These are phyloP conservation scores for Lophura nycthemera DNA, from an alignment of 2,113 vertebrate species.

Conservation along the genomic window DNA sequence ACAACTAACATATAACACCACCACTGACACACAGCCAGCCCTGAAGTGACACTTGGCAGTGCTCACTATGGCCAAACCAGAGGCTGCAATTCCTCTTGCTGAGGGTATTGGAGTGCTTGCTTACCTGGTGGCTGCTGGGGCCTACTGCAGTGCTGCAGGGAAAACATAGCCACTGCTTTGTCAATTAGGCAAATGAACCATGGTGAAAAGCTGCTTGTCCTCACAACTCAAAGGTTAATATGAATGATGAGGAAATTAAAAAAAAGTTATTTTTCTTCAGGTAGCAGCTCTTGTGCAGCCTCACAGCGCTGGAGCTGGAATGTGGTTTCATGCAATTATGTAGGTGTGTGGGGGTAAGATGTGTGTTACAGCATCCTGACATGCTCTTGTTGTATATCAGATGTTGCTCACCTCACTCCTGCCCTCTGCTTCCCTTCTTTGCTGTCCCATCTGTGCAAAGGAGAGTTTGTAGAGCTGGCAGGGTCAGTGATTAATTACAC, in stretches of 20 bases:
- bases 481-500: conserved; percentile 81
- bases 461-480: conserved; percentile 60
- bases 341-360: conserved; percentile 39
- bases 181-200: background rate
- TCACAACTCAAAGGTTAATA: background rate
- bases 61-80: background rate
- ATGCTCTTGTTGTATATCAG: conserved; percentile 40
- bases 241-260: background rate
- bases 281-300: conserved; percentile 7
- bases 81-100: background rate
- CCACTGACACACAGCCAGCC: background rate
- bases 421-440: conserved; percentile 41
- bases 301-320: conserved; percentile 3
- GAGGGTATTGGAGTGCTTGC: background rate
- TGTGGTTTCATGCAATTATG: conserved; percentile 60
- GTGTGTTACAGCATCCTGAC: conserved; percentile 41
- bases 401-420: conserved; percentile 24
- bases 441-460: conserved; percentile 60
- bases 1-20: background rate
- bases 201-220: background rate
- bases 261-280: conserved; percentile 42
- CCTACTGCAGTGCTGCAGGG: background rate
- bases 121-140: background rate
- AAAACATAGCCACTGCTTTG: background rate
- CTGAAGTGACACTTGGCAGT: background rate